Percentiles rank a stretch among this genome's conserved stretches.
phyloP scores from a whole-genome alignment of 2,888 invertebrate genomes.

The Marronus borbonicus region DNA sequence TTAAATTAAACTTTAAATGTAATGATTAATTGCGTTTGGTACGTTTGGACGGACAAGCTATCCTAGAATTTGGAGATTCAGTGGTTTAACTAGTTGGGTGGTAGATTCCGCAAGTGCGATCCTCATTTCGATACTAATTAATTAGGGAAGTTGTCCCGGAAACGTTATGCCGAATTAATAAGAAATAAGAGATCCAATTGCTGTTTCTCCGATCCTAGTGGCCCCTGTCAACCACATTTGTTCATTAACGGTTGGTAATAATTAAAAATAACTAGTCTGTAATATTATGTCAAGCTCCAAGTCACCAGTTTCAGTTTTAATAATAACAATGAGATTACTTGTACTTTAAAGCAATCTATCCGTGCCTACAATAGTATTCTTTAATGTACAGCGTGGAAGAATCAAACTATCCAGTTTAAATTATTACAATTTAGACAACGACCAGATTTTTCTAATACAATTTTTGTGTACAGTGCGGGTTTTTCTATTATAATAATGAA shows the following conservation, averaged over 20 bases:
- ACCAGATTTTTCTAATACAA: too few relatives aligned
- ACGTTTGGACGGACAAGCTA: slow-evolving; percentile 28
- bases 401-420: too few relatives aligned
- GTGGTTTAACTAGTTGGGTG: slow-evolving; percentile 34
- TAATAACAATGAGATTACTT: too few relatives aligned
- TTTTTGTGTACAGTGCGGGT: too few relatives aligned
- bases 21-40: slow-evolving; percentile 44
- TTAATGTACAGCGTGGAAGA: too few relatives aligned
- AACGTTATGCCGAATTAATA: slow-evolving; percentile 55
- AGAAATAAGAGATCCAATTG: slow-evolving; percentile 51
- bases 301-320: too few relatives aligned
- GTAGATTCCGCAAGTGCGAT: slow-evolving; percentile 49
- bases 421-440: too few relatives aligned
- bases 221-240: background rate
- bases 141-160: slow-evolving; percentile 57
- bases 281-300: too few relatives aligned
- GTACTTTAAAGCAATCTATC: too few relatives aligned
- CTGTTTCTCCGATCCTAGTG: too few relatives aligned
- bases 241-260: background rate
- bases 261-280: background rate
- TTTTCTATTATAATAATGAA: too few relatives aligned
- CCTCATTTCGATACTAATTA: slow-evolving; percentile 59
- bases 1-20: slow-evolving; percentile 22
- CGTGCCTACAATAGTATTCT: too few relatives aligned
- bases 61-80: slow-evolving; percentile 45